These are phyloP conservation scores for Chelon auratus DNA, from an alignment of 2,797 vertebrate genomes.

Conservation along the genomic window DNA sequence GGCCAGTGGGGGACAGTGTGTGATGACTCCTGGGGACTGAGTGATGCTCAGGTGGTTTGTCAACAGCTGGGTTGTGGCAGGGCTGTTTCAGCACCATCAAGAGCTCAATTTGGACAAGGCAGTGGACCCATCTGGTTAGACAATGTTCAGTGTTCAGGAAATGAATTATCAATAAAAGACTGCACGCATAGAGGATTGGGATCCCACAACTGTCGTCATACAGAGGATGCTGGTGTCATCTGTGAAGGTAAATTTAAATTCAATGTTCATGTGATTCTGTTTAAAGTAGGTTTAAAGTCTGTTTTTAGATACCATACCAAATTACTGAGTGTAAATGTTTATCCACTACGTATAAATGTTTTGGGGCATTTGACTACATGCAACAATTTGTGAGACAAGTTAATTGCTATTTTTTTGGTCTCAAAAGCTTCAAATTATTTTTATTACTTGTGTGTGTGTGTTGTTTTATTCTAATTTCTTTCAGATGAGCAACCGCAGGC, in stretches of 20 bases:
- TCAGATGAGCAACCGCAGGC: no score
- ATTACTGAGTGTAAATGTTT: no score
- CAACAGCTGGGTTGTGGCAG: background rate
- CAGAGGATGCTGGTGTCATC: background rate
- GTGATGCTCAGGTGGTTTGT: background rate
- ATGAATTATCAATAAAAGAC: background rate
- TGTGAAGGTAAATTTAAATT: background rate
- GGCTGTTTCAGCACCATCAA: background rate
- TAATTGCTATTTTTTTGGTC: no score
- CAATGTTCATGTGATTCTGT: no score
- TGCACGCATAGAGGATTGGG: background rate
- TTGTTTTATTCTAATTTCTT: no score
- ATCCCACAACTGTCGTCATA: background rate
- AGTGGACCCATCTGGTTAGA: constrained; percentile 13
- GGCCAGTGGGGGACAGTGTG: background rate
- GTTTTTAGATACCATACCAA: no score
- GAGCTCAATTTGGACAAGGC: background rate
- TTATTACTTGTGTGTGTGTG: no score
- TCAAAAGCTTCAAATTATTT: no score
- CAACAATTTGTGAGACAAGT: no score
- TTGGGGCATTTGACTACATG: no score
- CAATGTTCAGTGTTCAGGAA: background rate
- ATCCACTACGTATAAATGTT: no score
- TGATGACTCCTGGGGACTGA: background rate
- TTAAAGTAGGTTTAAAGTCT: no score